These are phyloP conservation scores for Brachionus paranguensis DNA, from an alignment of 1,140 invertebrate species.

Conservation along the genomic window DNA sequence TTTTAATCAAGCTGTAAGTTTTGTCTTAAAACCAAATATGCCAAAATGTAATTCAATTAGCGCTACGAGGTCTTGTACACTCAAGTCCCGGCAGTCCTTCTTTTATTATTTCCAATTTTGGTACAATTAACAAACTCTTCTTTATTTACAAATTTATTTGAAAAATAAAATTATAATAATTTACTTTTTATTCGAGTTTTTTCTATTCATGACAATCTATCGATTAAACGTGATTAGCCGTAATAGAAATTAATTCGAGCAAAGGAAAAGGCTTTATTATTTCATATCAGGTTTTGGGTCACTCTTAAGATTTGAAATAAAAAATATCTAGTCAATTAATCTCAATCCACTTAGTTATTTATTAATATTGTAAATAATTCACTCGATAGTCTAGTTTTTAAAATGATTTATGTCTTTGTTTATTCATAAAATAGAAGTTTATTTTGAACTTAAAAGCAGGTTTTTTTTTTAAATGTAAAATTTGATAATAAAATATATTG, in stretches of 20 bases:
- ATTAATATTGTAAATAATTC: neutral
- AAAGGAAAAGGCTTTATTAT: neutral
- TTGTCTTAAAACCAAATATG: neutral
- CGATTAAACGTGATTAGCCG: neutral
- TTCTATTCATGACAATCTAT: neutral
- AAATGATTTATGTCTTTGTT: neutral
- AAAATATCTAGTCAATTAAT: neutral
- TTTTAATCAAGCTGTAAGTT: neutral
- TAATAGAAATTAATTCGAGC: neutral
- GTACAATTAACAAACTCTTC: neutral
- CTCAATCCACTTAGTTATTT: neutral
- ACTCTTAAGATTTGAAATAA: neutral
- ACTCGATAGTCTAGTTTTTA: neutral
- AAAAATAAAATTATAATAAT: constrained; percentile 5
- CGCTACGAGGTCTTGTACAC: neutral
- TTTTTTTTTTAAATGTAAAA: neutral
- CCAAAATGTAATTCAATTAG: neutral
- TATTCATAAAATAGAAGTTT: no score
- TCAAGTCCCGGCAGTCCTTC: neutral
- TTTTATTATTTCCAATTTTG: neutral
- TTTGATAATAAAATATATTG: neutral
- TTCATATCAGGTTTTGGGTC: neutral
- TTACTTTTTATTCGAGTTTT: neutral
- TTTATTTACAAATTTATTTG: neutral
- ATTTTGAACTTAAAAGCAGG: neutral